A percentile compares a stretch with the other conserved stretches of the same genome.
These are phyloP conservation scores for Meteorus cinctellus DNA, from an alignment of 2,888 invertebrate species.

Conservation along the genomic window DNA sequence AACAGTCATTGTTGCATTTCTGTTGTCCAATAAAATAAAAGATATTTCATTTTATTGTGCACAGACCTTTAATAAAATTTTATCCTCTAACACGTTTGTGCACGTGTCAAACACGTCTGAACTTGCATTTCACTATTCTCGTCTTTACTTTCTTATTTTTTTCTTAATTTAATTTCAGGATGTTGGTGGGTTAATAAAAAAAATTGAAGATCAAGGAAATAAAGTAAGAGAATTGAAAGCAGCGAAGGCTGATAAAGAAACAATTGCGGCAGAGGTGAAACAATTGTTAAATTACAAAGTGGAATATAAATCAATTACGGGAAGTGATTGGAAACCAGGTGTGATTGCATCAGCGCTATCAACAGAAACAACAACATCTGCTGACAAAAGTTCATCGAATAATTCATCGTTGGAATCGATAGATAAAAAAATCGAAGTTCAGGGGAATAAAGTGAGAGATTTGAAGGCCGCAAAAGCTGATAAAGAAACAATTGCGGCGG, in stretches of 20 bases:
- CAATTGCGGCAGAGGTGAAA: constrained; percentile 77
- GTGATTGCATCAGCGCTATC: background rate
- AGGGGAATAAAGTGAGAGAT: constrained; percentile 83
- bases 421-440: constrained; percentile 74
- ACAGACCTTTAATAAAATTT: no score
- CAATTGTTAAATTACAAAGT: constrained; percentile 74
- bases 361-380: no score
- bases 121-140: background rate
- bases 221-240: constrained; percentile 64
- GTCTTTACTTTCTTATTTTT: background rate
- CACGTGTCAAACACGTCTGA: background rate
- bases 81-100: no score
- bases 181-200: constrained; percentile 6
- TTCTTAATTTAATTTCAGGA: constrained; percentile 9
- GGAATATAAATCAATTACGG: constrained; percentile 74
- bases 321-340: constrained; percentile 71
- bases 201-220: constrained; percentile 50
- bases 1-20: background rate
- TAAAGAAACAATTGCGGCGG: constrained; percentile 74
- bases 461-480: constrained; percentile 77
- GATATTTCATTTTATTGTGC: no score
- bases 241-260: constrained; percentile 60
- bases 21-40: background rate
- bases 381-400: background rate
- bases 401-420: constrained; percentile 61